These are phyloP conservation scores for Trypoxylon attenuatum DNA, from an alignment of 2,888 invertebrate species.

Conservation along the genomic window DNA sequence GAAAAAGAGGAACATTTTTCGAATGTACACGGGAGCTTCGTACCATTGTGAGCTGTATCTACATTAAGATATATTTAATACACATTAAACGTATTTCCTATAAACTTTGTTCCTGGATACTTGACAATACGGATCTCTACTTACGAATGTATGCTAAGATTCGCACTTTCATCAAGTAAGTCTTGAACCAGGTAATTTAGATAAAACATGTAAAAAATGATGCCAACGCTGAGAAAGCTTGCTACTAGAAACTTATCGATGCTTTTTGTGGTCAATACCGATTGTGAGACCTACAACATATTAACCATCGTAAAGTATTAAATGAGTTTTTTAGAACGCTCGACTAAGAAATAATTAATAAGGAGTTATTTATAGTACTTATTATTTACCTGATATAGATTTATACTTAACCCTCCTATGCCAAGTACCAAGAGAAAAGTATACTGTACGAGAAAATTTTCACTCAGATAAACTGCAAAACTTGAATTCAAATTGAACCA, in stretches of 20 bases:
- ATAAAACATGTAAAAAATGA: conserved; percentile 2
- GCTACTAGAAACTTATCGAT: neutral
- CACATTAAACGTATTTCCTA: too few species aligned
- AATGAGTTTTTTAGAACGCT: too few species aligned
- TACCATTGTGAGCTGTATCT: too few species aligned
- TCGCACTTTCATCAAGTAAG: conserved; percentile 12
- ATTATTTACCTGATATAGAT: conserved; percentile 28
- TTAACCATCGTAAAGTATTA: too few species aligned
- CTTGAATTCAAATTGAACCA: too few species aligned
- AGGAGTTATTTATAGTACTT: too few species aligned
- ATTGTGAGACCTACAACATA: neutral
- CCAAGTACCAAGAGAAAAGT: neutral
- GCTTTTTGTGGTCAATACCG: neutral
- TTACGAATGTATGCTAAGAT: conserved; percentile 17
- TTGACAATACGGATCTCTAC: too few species aligned
- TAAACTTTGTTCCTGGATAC: too few species aligned
- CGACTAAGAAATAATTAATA: too few species aligned
- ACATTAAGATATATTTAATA: too few species aligned
- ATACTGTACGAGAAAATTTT: conserved; percentile 1
- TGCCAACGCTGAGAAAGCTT: fast-evolving
- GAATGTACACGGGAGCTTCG: too few species aligned
- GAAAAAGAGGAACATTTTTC: too few species aligned
- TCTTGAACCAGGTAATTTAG: conserved; percentile 17
- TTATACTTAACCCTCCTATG: neutral
- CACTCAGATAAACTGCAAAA: conserved; percentile 1